Conservation (phyloP, 2,888 invertebrate genomes). For the Saturnia pavonia region DNA sequence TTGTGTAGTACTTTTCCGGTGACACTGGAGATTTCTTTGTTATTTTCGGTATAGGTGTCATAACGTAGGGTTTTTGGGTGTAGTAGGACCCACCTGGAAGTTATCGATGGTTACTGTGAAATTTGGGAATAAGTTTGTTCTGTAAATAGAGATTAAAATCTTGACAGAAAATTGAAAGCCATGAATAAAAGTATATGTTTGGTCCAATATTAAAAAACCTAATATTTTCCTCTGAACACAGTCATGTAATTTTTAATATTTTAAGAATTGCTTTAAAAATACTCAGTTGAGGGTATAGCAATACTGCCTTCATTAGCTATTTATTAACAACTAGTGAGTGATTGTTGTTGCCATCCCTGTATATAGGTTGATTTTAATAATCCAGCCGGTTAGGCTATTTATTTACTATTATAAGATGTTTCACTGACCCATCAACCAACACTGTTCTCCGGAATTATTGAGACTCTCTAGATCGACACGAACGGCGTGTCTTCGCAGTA, state of each 20-base stretch:
- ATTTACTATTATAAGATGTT: background rate
- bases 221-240: background rate
- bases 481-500: slow-evolving; percentile 63
- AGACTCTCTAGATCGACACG: slow-evolving; percentile 63
- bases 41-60: slow-evolving; percentile 71
- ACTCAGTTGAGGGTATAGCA: background rate
- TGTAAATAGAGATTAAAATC: no score
- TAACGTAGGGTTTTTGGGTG: slow-evolving; percentile 64
- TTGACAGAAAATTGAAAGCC: no score
- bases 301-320: no score
- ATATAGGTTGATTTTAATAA: no score
- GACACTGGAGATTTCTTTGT: slow-evolving; percentile 70
- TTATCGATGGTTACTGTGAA: background rate
- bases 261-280: background rate
- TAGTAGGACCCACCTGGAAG: slow-evolving; percentile 63
- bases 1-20: slow-evolving; percentile 69
- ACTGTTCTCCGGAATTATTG: slow-evolving; percentile 61
- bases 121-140: background rate
- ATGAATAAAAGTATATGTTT: no score
- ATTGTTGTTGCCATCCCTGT: no score
- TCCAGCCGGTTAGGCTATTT: no score
- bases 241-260: background rate
- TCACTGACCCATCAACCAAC: slow-evolving; percentile 65
- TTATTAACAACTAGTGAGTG: no score
- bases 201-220: no score